Evolutionary conservation across 2,113 vertebrate species (phyloP), one percentile per base, ranked within the genome.

Genomic region (Leptobrachium leishanense): DNA sequence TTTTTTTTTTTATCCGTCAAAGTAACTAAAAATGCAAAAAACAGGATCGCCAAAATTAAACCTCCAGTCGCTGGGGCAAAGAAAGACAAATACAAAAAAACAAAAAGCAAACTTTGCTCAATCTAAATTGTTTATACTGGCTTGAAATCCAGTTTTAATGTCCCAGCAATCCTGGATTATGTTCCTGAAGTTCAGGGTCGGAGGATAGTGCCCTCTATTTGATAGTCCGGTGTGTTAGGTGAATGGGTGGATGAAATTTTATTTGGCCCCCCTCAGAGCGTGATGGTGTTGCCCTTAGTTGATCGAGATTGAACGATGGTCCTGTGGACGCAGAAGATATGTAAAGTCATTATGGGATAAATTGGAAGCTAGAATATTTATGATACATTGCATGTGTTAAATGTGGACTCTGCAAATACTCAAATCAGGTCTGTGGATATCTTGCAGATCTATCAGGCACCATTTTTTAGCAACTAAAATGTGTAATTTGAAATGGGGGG

Each of bases 141-240:
- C 15, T 12, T 46, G 43, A 64, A n/a, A 46, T 41, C 67, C 39
- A 8, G 9, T 6, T 77, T 77, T 9, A 9, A 13, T 39, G 57
- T 69, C 42, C 65, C 53, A 75, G 79, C 72, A 75, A 68, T 72
- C 57, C 76, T 63, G 44, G 46, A 43, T 57, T 66, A 50, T 65
- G 59, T 77, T 66, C 66, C 75, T 77, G 75, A 77, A 68, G 71
- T 79, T 50, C 40, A 43, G 40, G 74, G 74, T 57, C 43, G 62
- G 46, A 43, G 69, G 68, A 55, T 31, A 43, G 72, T 7, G 42
- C 66, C 73, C 73, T 67, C 43, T 57, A 54, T 79, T 65, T 79
- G 39, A 40, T 69, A 59, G 53, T 74, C 43, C 42, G 59, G 65
- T 44, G 67, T 8, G 44, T 46, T 13, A 59, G 20, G 7, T 72